phyloP scores from a whole-genome alignment of 2,113 vertebrate genomes.

The Hemiscyllium ocellatum region DNA sequence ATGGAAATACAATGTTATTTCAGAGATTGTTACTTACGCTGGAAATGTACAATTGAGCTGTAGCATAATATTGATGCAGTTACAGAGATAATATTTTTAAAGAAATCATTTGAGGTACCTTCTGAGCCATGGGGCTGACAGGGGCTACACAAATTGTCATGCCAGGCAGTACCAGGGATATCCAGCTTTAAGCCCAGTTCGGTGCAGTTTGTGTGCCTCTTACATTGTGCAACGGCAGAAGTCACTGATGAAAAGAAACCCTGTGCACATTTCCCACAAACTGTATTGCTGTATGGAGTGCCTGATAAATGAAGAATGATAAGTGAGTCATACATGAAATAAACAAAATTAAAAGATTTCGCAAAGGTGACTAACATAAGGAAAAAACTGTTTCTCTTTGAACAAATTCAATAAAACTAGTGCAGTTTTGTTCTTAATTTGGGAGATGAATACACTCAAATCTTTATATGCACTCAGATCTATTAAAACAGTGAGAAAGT shows the following conservation, averaged over 20 bases:
- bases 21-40: not conserved
- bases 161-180: constrained; percentile 62
- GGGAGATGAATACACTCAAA: not conserved
- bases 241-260: constrained; percentile 75
- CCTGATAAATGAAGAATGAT: constrained; percentile 58
- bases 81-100: not conserved
- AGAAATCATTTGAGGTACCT: constrained; percentile 43
- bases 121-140: constrained; percentile 45
- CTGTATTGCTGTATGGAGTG: constrained; percentile 74
- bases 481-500: not conserved
- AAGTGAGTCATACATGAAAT: not conserved
- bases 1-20: not conserved
- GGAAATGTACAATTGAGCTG: not conserved
- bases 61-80: not conserved
- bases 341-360: not conserved
- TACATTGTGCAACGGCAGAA: constrained; percentile 69
- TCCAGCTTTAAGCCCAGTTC: constrained; percentile 60
- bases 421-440: not conserved
- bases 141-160: constrained; percentile 50
- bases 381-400: not conserved
- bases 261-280: constrained; percentile 72
- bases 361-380: not conserved
- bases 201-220: constrained; percentile 76
- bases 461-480: not conserved
- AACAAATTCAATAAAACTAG: not conserved